Evolutionary conservation across 2,797 vertebrate genomes (phyloP).

Genomic region (Takifugu rubripes): DNA sequence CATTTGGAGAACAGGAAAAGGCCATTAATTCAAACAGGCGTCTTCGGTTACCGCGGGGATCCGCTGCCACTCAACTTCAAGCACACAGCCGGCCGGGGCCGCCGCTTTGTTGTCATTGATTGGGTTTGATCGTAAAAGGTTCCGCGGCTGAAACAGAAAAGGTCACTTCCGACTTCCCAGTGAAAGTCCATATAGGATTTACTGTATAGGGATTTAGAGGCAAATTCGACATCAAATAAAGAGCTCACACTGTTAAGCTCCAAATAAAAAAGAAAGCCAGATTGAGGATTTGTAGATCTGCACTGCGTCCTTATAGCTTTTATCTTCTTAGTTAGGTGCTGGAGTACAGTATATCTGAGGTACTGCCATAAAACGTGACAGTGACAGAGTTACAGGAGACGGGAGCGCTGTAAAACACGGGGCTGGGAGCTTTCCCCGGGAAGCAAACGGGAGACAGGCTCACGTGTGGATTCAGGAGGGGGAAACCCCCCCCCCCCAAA

Average conservation of each 20-base stretch:
- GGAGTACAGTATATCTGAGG: constrained; percentile 19
- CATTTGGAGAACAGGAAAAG: constrained; percentile 74
- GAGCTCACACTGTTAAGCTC: constrained; percentile 47
- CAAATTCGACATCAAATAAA: constrained; percentile 63
- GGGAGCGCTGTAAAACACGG: constrained; percentile 37
- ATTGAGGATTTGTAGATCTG: constrained; percentile 39
- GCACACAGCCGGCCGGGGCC: constrained; percentile 56
- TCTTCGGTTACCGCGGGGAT: constrained; percentile 59
- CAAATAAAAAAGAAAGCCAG: constrained; percentile 32
- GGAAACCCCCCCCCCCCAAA: neutral
- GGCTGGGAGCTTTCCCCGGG: constrained; percentile 33
- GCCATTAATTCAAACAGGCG: constrained; percentile 73
- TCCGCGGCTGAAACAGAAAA: constrained; percentile 71
- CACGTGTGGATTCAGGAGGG: constrained; percentile 16
- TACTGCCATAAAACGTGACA: constrained; percentile 49
- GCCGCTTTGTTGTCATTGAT: constrained; percentile 80
- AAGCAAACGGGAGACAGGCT: constrained; percentile 24
- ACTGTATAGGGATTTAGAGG: constrained; percentile 53
- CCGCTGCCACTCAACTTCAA: constrained; percentile 71
- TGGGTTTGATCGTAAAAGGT: constrained; percentile 79
- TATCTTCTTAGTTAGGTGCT: constrained; percentile 46
- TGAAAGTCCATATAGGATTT: constrained; percentile 64
- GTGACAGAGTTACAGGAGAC: constrained; percentile 51
- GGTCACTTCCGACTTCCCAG: constrained; percentile 72
- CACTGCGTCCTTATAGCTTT: constrained; percentile 35